These are phyloP conservation scores for Noctua fimbriata DNA, from an alignment of 2,888 invertebrate genomes.

Conservation along the genomic window DNA sequence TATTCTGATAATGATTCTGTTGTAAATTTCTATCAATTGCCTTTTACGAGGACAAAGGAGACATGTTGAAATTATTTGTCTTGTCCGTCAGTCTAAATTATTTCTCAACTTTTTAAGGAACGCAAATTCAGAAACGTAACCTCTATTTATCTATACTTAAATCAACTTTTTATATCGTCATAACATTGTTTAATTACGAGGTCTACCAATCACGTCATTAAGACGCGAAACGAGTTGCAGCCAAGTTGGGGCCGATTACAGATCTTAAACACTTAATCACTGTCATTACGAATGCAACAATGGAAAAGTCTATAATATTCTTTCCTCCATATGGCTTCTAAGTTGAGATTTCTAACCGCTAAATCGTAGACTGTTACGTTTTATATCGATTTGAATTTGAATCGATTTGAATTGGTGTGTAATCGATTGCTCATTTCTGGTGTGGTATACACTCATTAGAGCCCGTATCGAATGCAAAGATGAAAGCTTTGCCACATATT, in stretches of 20 bases:
- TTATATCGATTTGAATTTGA: slow-evolving; percentile 56
- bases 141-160: slow-evolving; percentile 47
- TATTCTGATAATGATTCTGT: slow-evolving; percentile 33
- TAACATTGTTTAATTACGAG: slow-evolving; percentile 53
- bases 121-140: slow-evolving; percentile 29
- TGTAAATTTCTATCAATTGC: slow-evolving; percentile 44
- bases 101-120: slow-evolving; percentile 45
- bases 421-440: slow-evolving; percentile 64
- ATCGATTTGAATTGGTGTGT: slow-evolving; percentile 55
- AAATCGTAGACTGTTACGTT: slow-evolving; percentile 55
- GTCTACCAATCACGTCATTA: slow-evolving; percentile 68
- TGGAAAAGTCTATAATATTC: slow-evolving; percentile 61
- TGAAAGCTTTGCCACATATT: slow-evolving; percentile 73
- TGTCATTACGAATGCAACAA: slow-evolving; percentile 62
- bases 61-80: slow-evolving; percentile 48
- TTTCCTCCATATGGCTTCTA: slow-evolving; percentile 71
- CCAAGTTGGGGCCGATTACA: slow-evolving; percentile 61
- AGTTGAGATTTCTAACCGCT: slow-evolving; percentile 78
- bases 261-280: slow-evolving; percentile 63
- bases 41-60: slow-evolving; percentile 30
- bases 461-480: slow-evolving; percentile 67
- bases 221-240: slow-evolving; percentile 66
- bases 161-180: slow-evolving; percentile 47
- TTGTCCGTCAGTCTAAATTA: slow-evolving; percentile 37
- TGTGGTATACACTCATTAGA: slow-evolving; percentile 66